A percentile compares a stretch with the other conserved stretches of the same genome.
These are phyloP conservation scores for Rhimphoctona megacephalus DNA, from an alignment of 2,888 invertebrate species.

Conservation along the genomic window DNA sequence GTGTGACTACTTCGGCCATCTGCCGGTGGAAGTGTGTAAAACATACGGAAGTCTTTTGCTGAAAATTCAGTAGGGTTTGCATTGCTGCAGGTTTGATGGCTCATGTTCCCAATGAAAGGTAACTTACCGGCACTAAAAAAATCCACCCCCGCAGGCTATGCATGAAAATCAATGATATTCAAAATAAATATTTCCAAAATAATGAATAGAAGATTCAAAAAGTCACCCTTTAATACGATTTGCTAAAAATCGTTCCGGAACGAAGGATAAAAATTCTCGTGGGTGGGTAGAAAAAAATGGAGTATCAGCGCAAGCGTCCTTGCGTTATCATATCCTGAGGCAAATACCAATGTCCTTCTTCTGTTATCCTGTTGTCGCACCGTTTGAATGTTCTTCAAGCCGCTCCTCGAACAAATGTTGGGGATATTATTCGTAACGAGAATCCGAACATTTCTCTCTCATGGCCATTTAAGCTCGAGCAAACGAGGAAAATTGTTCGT, in stretches of 20 bases:
- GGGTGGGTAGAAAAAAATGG: background rate
- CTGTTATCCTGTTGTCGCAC: slow-evolving; percentile 74
- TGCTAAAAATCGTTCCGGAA: background rate
- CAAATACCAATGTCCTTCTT: slow-evolving; percentile 58
- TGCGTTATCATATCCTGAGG: slow-evolving; percentile 37
- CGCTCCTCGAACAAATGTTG: slow-evolving; percentile 68
- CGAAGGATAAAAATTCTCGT: background rate
- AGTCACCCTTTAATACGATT: background rate
- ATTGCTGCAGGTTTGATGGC: background rate
- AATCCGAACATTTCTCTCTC: slow-evolving; percentile 70
- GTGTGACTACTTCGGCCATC: slow-evolving; percentile 49
- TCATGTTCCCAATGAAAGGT: background rate
- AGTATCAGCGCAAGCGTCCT: slow-evolving; percentile 49
- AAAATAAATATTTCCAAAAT: background rate
- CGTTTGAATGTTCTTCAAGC: slow-evolving; percentile 77
- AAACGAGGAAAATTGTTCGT: slow-evolving; percentile 69
- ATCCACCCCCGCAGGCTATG: background rate
- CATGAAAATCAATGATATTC: background rate
- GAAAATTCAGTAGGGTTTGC: background rate
- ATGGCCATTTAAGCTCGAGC: slow-evolving; percentile 70
- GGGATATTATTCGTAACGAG: slow-evolving; percentile 70
- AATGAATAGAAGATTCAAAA: background rate
- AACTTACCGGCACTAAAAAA: slow-evolving; percentile 6
- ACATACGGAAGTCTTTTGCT: background rate
- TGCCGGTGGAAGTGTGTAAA: slow-evolving; percentile 29